phyloP scores from a whole-genome alignment of 2,888 invertebrate genomes.

The Epinotia ramella region DNA sequence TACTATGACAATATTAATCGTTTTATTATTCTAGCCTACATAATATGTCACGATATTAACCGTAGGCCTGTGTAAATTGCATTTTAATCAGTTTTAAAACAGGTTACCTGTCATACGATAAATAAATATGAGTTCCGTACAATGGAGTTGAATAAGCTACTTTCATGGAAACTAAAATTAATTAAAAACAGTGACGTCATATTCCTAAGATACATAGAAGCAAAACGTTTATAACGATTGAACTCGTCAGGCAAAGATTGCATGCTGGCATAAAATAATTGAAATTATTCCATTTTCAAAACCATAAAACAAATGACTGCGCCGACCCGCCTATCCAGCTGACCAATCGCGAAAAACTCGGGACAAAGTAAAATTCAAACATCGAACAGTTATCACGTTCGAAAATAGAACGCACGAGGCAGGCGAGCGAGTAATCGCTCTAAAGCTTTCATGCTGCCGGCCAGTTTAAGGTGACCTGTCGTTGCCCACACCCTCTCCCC shows the following conservation, averaged over 20 bases:
- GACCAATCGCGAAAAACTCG: slow-evolving; percentile 25
- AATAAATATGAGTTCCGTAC: too few species aligned
- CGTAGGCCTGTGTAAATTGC: not conserved
- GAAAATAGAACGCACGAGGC: slow-evolving; percentile 83
- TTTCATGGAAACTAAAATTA: too few species aligned
- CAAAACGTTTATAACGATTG: too few species aligned
- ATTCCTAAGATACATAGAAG: too few species aligned
- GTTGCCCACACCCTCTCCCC: slow-evolving; percentile 73
- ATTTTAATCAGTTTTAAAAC: not conserved
- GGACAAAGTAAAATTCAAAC: slow-evolving; percentile 42
- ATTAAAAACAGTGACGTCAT: too few species aligned
- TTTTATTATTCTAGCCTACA: slow-evolving; percentile 14
- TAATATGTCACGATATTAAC: slow-evolving; percentile 12
- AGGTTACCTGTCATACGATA: not conserved
- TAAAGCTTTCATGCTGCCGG: slow-evolving; percentile 75
- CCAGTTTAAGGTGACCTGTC: slow-evolving; percentile 67
- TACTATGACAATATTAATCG: slow-evolving; percentile 10
- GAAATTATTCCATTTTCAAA: not conserved
- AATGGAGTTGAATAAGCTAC: too few species aligned
- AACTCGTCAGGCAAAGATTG: too few species aligned
- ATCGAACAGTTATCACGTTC: slow-evolving; percentile 73
- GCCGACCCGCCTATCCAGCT: not conserved
- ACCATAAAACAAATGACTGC: not conserved
- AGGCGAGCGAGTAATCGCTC: slow-evolving; percentile 79
- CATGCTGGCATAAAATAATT: not conserved